Percentiles rank a stretch among this genome's conserved stretches.
Conservation (phyloP, 92 coral and sea anemone genomes). For the Muricea muricata region DNA sequence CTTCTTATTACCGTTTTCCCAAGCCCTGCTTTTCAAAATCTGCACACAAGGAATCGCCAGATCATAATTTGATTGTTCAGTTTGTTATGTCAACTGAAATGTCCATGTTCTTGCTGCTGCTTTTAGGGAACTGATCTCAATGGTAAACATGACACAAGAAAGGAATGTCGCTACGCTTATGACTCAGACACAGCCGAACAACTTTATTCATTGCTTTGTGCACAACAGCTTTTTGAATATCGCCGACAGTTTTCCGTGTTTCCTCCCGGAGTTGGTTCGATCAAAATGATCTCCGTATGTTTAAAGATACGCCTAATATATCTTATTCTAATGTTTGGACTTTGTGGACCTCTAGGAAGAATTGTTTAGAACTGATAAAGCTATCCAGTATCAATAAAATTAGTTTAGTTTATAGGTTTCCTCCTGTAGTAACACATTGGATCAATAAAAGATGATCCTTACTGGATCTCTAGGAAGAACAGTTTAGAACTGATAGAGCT, state of each 20-base stretch:
- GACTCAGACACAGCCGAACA: constrained; percentile 67
- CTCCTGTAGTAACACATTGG: no score
- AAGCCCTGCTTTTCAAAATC: no score
- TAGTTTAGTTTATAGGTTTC: no score
- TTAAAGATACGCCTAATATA: neutral
- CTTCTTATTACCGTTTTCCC: no score
- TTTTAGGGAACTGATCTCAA: neutral
- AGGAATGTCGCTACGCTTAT: constrained; percentile 68
- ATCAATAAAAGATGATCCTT: no score
- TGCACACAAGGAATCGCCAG: no score
- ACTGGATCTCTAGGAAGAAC: no score
- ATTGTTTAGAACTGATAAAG: constrained; percentile 9
- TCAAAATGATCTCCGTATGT: constrained; percentile 76
- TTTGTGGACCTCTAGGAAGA: constrained; percentile 3
- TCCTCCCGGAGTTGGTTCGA: constrained; percentile 84
- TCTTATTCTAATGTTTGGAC: neutral
- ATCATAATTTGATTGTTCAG: no score
- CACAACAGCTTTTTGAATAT: constrained; percentile 26
- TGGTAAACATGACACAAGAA: constrained; percentile 45
- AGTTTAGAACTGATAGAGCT: no score
- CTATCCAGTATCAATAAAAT: neutral
- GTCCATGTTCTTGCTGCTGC: no score
- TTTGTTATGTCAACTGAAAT: neutral
- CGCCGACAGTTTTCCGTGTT: constrained; percentile 16
- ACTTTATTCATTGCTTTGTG: constrained; percentile 59